phyloP scores from a whole-genome alignment of 2,888 invertebrate species.

The Diadegma fenestrale region DNA sequence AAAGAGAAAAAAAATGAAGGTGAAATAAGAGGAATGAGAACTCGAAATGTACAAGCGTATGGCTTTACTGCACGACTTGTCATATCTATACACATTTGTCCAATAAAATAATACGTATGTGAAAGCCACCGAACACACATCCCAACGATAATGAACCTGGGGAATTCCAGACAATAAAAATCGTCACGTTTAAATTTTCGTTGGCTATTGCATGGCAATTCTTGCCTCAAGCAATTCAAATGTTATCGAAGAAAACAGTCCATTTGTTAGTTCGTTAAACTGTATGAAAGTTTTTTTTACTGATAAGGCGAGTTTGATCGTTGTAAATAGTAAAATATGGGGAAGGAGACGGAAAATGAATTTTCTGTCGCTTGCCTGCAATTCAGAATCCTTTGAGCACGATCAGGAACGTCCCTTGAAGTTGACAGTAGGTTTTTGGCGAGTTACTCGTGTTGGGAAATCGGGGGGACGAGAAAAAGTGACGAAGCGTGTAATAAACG shows the following conservation, averaged over 20 bases:
- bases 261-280: neutral
- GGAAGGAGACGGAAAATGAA: neutral
- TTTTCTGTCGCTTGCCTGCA: neutral
- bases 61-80: neutral
- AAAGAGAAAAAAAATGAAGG: constrained; percentile 34
- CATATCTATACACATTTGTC: neutral
- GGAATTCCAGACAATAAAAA: constrained; percentile 24
- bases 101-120: constrained; percentile 35
- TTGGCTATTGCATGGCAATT: constrained; percentile 2
- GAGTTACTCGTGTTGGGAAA: constrained; percentile 16
- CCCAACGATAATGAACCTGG: constrained; percentile 8
- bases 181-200: constrained; percentile 11
- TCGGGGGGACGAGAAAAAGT: constrained; percentile 35
- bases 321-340: neutral
- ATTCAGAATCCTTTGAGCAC: neutral
- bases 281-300: neutral
- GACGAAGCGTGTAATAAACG: constrained; percentile 58
- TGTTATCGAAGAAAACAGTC: constrained; percentile 1
- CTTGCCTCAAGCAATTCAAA: neutral
- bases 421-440: neutral
- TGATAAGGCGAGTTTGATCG: too few species aligned
- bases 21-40: constrained; percentile 44
- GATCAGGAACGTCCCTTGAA: neutral
- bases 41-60: constrained; percentile 18
- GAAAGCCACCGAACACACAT: constrained; percentile 5